Conservation (phyloP, 2,888 invertebrate genomes). For the Maniola hyperantus region DNA sequence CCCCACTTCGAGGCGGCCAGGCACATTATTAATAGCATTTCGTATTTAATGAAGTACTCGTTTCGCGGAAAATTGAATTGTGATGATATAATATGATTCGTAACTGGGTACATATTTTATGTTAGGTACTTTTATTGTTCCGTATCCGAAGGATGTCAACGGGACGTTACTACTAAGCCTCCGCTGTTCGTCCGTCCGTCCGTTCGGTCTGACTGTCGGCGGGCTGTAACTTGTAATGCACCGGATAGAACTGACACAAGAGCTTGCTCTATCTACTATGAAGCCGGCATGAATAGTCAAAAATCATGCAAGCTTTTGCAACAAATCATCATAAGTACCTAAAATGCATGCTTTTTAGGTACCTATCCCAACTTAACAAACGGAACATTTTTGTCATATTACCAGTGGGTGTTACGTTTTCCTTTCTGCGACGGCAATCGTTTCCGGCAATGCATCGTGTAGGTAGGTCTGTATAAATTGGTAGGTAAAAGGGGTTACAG, state of each 20-base stretch:
- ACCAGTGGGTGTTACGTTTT: not conserved
- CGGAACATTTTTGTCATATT: not conserved
- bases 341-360: too few species aligned
- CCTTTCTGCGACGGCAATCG: slow-evolving; percentile 11
- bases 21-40: slow-evolving; percentile 34
- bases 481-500: not conserved
- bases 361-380: not conserved
- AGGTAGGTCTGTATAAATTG: not conserved
- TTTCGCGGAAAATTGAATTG: slow-evolving; percentile 31
- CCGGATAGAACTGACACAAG: too few species aligned
- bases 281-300: too few species aligned
- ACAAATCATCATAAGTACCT: too few species aligned
- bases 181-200: too few species aligned
- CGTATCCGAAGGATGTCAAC: too few species aligned
- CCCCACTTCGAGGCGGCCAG: slow-evolving; percentile 29
- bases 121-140: not conserved
- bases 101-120: not conserved
- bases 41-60: slow-evolving; percentile 24
- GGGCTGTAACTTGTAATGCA: too few species aligned
- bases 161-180: too few species aligned
- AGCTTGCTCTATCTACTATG: too few species aligned
- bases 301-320: too few species aligned
- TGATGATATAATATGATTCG: not conserved
- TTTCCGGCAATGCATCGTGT: slow-evolving; percentile 19
- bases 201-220: too few species aligned